A percentile compares a stretch with the other conserved stretches of the same genome.
Evolutionary conservation across 2,113 vertebrate species (phyloP).

Genomic region (Colaptes auratus): DNA sequence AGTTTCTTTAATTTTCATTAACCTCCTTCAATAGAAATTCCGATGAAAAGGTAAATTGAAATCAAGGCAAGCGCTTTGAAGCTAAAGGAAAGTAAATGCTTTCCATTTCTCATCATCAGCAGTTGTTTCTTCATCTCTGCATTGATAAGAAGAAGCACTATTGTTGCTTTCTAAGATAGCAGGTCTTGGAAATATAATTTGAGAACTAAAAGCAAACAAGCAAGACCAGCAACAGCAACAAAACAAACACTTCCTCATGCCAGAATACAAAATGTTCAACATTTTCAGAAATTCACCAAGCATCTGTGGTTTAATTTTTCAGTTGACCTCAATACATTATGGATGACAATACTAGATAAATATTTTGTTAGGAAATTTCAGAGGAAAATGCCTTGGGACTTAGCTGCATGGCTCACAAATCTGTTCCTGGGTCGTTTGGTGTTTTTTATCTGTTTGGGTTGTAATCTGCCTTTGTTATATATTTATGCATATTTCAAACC

Average conservation of each 20-base stretch:
- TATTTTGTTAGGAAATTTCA: neutral
- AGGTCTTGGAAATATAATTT: neutral
- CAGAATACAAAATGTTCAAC: neutral
- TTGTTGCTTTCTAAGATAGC: neutral
- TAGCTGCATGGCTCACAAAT: neutral
- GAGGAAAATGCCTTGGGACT: constrained; percentile 6
- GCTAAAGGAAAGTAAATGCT: neutral
- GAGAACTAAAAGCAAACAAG: neutral
- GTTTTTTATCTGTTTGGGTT: neutral
- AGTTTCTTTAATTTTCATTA: neutral
- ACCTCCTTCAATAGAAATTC: neutral
- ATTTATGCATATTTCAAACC: constrained; percentile 20
- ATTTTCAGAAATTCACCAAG: neutral
- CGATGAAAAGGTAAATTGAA: neutral
- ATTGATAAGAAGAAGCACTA: neutral
- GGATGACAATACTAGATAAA: constrained; percentile 25
- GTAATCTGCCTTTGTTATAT: neutral
- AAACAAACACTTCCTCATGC: neutral
- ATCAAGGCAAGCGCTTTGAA: neutral
- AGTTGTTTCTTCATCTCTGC: neutral
- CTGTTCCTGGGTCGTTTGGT: neutral
- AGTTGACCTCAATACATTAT: constrained; percentile 34
- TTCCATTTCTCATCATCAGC: neutral
- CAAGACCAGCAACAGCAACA: too few relatives aligned
- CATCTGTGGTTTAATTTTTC: constrained; percentile 11